Evolutionary conservation across 1,140 invertebrate species (phyloP), one percentile per base, ranked within the genome.

Genomic region (Wasmannia auropunctata): DNA sequence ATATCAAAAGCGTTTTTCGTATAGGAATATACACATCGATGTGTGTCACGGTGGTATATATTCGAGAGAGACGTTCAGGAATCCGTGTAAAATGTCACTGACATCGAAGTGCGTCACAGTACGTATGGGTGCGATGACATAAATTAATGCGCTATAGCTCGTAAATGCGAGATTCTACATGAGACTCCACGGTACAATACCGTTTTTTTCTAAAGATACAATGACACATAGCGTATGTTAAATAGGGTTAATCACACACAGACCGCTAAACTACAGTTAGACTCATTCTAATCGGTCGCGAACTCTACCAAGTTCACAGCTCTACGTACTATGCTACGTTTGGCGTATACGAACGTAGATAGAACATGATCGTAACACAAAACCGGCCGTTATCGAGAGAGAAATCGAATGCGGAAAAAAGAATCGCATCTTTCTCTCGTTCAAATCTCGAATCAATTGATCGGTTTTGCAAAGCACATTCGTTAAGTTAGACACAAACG

Each of bases 231-330:
- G 83, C 46, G 75, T 10, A 11, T 85, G 86, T 91, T 91, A 91
- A 90, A 90, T 84, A 86, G 79, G 91, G 90, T 92, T 92, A 93
- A 93, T 93, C 92, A 86, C 90, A 89, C 88, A 54, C 22, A 79
- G 31, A 31, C 46, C 16, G 6, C 34, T 54, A 80, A n/a, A 62
- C 74, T 60, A 67, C 43, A 40, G 76, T 51, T 65, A 63, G 16
- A 46, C 1, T 49, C 11, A 10, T 37, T 49, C 10, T 62, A 76
- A n/a, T n/a, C n/a, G n/a, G n/a, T 62, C 25, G 40, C 22, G n/a
- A 34, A 34, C 11, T 49, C 75, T 77, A 43, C 19, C 7, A 43
- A 76, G 16, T 49, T 49, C 28, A 14, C 37, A 22, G 8, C 14
- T 67, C 63, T 67, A 28, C 7, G 0, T 22, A 16, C 40, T 63